Evolutionary conservation across 2,113 vertebrate genomes (phyloP), one percentile per base, ranked within the genome.

Genomic region (Centropristis striata): DNA sequence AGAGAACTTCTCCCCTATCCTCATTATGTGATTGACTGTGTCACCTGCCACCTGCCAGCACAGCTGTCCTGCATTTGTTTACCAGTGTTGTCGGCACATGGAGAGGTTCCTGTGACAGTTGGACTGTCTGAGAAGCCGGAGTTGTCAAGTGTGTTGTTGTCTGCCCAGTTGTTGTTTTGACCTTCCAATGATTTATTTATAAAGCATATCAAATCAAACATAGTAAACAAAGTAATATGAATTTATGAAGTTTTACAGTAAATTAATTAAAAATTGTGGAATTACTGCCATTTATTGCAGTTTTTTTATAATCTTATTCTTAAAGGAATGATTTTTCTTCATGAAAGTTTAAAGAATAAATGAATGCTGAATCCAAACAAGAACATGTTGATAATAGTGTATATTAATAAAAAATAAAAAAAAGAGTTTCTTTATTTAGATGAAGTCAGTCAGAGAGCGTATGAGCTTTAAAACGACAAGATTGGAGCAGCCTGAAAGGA

Each of bases 1-100:
- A 71, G 23, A 55, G 32, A 79, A 16, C 23, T 27, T 46, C 51
- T 71, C 18, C 0, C 41, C 44, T 61, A 67, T 58, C 37, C 66
- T 75, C 39, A 63, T 82, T 67, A 74, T 15, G 64, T 79, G 70
- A 79, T 32, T 66, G 71, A 84, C 78, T 69, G 58, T 72, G 78
- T 66, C 85, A 74, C 47, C 68, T 78, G 75, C 72, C 71, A 86
- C 67, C 78, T 85, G 78, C 55, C 72, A 50, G 18, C 53, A 44
- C 65, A 75, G 79, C 76, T 80, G 79, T 16, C 72, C 58, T 36
- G 51, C 16, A 61, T 84, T 73, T 69, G 69, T 78, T 83, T 28
- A 14, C 51, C 8, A 70, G 36, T 50, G 60, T 55, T 71, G 36
- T 72, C n/a, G 4, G 64, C 14, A 12, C 65, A 55, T 25, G 20